A percentile compares a stretch with the other conserved stretches of the same genome.
phyloP scores from a whole-genome alignment of 2,888 invertebrate species.

The Alcis repandata region DNA sequence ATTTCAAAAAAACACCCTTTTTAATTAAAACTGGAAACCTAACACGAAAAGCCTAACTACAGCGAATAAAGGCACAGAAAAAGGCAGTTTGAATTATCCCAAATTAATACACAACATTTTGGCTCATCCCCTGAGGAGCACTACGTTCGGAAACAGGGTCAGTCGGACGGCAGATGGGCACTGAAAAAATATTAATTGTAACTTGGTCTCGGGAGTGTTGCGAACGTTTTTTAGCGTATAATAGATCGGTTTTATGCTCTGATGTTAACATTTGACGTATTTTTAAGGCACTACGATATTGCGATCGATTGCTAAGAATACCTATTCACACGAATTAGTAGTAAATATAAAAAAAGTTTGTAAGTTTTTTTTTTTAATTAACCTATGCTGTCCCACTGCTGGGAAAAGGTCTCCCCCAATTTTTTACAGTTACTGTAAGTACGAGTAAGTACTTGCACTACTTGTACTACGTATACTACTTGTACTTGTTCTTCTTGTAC shows the following conservation, averaged over 20 bases:
- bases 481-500: too few species aligned
- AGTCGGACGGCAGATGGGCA: constrained; percentile 20
- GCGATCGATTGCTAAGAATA: too few species aligned
- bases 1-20: background rate
- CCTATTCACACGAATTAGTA: too few species aligned
- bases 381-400: too few species aligned
- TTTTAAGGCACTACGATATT: background rate
- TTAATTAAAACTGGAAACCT: background rate
- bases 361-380: too few species aligned
- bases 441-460: too few species aligned
- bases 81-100: constrained; percentile 24
- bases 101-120: constrained; percentile 35
- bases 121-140: constrained; percentile 21
- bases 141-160: constrained; percentile 23
- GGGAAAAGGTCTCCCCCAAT: too few species aligned
- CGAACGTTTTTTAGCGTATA: constrained; percentile 13
- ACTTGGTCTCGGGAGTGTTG: constrained; percentile 21
- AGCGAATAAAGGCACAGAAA: constrained; percentile 6
- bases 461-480: too few species aligned
- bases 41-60: constrained; percentile 3
- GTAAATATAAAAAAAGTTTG: too few species aligned
- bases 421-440: too few species aligned
- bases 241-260: constrained; percentile 2
- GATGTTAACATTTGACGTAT: background rate
- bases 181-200: constrained; percentile 32